Conservation (phyloP, 2,113 vertebrate species). For the Sphaerodactylus townsendi region DNA sequence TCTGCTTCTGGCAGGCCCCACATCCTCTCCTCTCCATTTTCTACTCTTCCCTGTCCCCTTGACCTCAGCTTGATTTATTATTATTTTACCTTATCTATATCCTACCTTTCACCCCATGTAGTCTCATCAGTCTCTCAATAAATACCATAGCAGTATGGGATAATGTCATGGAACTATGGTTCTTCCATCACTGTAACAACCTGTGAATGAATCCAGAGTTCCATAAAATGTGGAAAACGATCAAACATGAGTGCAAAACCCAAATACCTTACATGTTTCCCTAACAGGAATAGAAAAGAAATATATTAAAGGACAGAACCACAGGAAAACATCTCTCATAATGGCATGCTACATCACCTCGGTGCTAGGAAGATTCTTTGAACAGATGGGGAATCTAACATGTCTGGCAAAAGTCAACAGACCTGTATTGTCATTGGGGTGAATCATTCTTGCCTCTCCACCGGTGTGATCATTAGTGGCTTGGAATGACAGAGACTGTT, state of each 20-base stretch:
- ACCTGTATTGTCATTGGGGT: conserved; percentile 20
- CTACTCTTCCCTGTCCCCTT: too few species aligned
- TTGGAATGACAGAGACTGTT: conserved; percentile 27
- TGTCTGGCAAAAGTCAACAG: conserved; percentile 16
- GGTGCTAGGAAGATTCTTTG: conserved; percentile 30
- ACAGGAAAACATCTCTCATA: neutral
- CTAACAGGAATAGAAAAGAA: conserved; percentile 11
- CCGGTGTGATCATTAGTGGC: conserved; percentile 25
- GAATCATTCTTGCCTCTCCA: conserved; percentile 43
- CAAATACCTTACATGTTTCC: neutral
- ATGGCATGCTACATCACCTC: neutral
- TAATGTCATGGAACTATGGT: neutral
- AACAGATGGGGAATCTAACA: conserved; percentile 44
- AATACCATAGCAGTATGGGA: neutral
- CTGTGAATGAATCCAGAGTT: neutral
- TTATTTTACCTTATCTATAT: too few species aligned
- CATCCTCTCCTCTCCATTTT: too few species aligned
- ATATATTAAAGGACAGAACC: conserved; percentile 3
- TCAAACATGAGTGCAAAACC: conserved; percentile 6
- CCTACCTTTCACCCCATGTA: neutral
- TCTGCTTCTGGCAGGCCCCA: too few species aligned
- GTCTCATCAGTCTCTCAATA: neutral
- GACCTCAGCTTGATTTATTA: too few species aligned
- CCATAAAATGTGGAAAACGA: conserved; percentile 8
- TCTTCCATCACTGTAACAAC: too few species aligned